phyloP scores from a whole-genome alignment of 2,888 invertebrate genomes.

The Glaucopsyche alexis region DNA sequence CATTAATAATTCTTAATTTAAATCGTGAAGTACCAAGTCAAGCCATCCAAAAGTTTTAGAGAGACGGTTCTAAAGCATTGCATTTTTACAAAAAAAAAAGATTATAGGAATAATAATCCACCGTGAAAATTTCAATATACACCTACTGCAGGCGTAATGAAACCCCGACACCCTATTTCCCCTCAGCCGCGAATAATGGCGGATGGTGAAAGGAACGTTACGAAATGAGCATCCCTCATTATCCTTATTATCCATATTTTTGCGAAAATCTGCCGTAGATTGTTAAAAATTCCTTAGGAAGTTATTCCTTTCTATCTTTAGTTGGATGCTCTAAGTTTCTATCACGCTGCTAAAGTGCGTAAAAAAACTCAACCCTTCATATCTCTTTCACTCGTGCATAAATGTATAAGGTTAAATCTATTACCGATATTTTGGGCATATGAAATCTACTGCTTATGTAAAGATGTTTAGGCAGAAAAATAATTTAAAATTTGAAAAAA shows the following conservation, averaged over 20 bases:
- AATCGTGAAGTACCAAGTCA: no score
- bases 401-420: no score
- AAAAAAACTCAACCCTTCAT: not conserved
- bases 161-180: not conserved
- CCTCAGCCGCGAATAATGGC: constrained; percentile 63
- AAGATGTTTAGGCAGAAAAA: no score
- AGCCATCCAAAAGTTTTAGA: no score
- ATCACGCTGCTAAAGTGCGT: no score
- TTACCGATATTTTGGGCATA: no score
- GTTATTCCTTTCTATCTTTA: not conserved
- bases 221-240: constrained; percentile 61
- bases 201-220: constrained; percentile 68
- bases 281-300: not conserved
- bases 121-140: constrained; percentile 9
- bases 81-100: not conserved
- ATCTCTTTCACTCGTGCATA: no score
- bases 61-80: not conserved
- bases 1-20: no score
- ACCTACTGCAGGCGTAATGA: constrained; percentile 1
- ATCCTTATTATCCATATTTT: constrained; percentile 48
- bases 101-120: not conserved
- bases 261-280: constrained; percentile 21
- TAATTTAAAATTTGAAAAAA: no score
- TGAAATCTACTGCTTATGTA: no score
- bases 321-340: no score